Evolutionary conservation across 2,797 vertebrate species (phyloP).

Genomic region (Leptatherina wallacei): DNA sequence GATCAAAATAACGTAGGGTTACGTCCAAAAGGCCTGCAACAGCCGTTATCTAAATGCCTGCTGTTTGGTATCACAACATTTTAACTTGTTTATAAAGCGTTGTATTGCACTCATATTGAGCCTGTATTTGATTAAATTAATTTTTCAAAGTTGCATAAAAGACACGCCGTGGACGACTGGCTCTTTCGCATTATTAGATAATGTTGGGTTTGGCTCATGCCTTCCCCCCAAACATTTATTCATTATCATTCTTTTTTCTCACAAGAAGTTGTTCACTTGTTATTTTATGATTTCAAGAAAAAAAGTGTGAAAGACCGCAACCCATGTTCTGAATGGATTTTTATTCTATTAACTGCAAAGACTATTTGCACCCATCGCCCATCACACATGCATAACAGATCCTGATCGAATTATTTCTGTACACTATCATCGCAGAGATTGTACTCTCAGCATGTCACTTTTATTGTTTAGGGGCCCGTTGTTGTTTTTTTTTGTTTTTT

Average conservation of each 20-base stretch:
- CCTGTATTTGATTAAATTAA: slow-evolving; percentile 27
- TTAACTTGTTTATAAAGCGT: slow-evolving; percentile 5
- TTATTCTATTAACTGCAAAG: slow-evolving; percentile 64
- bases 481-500: neutral
- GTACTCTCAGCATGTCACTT: slow-evolving; percentile 74
- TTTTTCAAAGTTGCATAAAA: slow-evolving; percentile 26
- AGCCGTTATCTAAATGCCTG: slow-evolving; percentile 6
- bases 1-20: slow-evolving; percentile 18
- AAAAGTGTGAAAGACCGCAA: slow-evolving; percentile 7
- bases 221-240: slow-evolving; percentile 27
- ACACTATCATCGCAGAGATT: slow-evolving; percentile 55
- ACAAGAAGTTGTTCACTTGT: slow-evolving; percentile 22
- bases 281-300: slow-evolving; percentile 26
- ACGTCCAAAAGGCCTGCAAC: neutral
- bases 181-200: slow-evolving; percentile 26
- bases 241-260: slow-evolving; percentile 26
- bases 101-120: slow-evolving; percentile 31
- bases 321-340: slow-evolving; percentile 40
- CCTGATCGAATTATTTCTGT: slow-evolving; percentile 64
- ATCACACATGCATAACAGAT: slow-evolving; percentile 56
- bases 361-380: slow-evolving; percentile 54
- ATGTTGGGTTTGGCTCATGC: slow-evolving; percentile 33
- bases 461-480: slow-evolving; percentile 79
- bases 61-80: slow-evolving; percentile 24
- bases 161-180: slow-evolving; percentile 16